Evolutionary conservation across 2,797 vertebrate species (phyloP), one percentile per base, ranked within the genome.

Genomic region (Chiroxiphia lanceolata): DNA sequence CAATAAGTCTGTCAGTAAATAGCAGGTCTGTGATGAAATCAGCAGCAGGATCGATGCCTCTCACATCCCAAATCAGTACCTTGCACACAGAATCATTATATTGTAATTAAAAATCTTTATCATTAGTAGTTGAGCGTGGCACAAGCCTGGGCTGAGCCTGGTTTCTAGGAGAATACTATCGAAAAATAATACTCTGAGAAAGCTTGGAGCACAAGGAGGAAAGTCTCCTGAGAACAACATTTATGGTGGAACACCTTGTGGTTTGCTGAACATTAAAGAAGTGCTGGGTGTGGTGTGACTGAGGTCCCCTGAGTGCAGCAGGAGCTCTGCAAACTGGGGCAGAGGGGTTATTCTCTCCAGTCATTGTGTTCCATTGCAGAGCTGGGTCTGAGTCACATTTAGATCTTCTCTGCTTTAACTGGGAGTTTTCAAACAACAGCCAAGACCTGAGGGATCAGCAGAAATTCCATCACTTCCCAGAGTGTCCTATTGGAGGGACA

Each of bases 91-190:
- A 93, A 93, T 78, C 59, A 72, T 91, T 81, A 57, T 6, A 63
- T 67, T 53, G 27, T 91, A 83, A 93, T 96, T 74, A 68, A 77
- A 94, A 94, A 75, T 57, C 78, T 91, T 92, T 80, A 79, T 83
- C n/a, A 56, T 31, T 17, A 84, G 47, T 54, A 72, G 76, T 1
- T 72, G 71, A 89, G 79, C 4, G 14, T 40, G 44, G n/a, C 22
- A 54, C 26, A 69, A 90, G 44, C 15, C 42, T 44, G 34, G 15
- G 50, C 31, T 67, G 8, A 71, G 50, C 38, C 45, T 25, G 6
- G 22, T 63, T 82, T 85, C 47, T 27, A 19, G 47, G 23, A 72
- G 60, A 84, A 74, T 20, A 67, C 10, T 51, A 9, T 10, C 75
- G 70, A 67, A 48, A 72, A 84, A 63, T 29, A 91, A 59, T 34